Percentiles rank a stretch among this genome's conserved stretches.
phyloP scores from a whole-genome alignment of 2,113 vertebrate species.

The Callaeas wilsoni region DNA sequence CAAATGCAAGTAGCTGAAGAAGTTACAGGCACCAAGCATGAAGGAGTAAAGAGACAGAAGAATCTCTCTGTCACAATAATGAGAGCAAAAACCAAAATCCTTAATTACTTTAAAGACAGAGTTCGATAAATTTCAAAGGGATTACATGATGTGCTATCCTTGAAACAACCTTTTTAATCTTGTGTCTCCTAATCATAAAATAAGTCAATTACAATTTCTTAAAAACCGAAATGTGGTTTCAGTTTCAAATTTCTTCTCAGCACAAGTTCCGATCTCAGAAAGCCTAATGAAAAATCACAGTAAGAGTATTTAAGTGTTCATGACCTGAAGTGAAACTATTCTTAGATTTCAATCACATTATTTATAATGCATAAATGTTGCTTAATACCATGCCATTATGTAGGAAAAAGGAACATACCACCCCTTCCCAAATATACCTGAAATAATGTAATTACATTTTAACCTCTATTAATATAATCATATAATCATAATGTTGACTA shows the following conservation, averaged over 20 bases:
- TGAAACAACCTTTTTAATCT: neutral
- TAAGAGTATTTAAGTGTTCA: neutral
- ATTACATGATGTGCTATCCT: neutral
- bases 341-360: neutral
- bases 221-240: neutral
- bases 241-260: neutral
- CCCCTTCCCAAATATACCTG: neutral
- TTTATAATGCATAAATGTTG: neutral
- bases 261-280: neutral
- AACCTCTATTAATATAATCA: neutral
- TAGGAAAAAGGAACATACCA: neutral
- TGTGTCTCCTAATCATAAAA: neutral
- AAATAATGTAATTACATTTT: conserved; percentile 15
- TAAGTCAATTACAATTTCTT: neutral
- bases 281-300: neutral
- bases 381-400: neutral
- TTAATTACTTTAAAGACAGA: neutral
- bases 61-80: neutral
- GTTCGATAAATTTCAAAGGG: neutral
- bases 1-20: neutral
- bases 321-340: neutral
- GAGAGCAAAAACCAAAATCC: neutral
- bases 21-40: neutral
- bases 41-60: neutral
- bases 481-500: conserved; percentile 25